Evolutionary conservation across 2,797 vertebrate species (phyloP).

Genomic region (Hapalemur alaotrensis): DNA sequence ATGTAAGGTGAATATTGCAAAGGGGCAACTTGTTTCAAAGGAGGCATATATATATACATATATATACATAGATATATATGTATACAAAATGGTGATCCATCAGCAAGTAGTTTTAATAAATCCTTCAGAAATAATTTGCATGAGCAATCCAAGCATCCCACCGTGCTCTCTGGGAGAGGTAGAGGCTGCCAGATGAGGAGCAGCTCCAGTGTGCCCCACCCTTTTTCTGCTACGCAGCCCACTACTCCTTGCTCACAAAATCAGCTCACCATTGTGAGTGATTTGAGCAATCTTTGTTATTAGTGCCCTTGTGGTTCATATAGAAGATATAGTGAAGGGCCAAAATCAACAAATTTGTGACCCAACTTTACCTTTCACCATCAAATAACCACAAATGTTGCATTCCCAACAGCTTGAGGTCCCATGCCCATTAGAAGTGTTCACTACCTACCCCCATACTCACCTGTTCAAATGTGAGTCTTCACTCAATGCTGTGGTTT

Average conservation of each 20-base stretch:
- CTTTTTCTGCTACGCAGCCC: not conserved
- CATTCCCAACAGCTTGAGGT: not conserved
- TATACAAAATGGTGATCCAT: not conserved
- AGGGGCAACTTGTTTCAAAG: not conserved
- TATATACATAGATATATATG: not conserved
- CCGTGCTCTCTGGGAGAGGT: not conserved
- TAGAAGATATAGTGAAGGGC: not conserved
- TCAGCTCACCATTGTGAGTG: not conserved
- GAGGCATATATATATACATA: too few species aligned
- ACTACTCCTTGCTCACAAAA: not conserved
- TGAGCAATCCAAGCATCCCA: rapidly evolving
- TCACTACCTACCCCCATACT: not conserved
- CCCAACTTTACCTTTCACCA: not conserved
- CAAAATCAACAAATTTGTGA: not conserved
- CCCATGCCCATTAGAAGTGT: not conserved
- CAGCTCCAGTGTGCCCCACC: rapidly evolving
- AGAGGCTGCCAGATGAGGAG: not conserved
- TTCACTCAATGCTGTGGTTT: not conserved
- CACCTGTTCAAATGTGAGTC: not conserved
- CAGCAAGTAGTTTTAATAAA: not conserved
- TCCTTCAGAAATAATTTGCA: not conserved
- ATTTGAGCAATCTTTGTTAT: not conserved
- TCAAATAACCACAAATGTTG: not conserved
- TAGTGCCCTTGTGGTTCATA: not conserved
- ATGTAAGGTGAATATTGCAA: not conserved